Evolutionary conservation across 2,797 vertebrate species (phyloP), one percentile per base, ranked within the genome.

Genomic region (Neosilurus mollespiculum): DNA sequence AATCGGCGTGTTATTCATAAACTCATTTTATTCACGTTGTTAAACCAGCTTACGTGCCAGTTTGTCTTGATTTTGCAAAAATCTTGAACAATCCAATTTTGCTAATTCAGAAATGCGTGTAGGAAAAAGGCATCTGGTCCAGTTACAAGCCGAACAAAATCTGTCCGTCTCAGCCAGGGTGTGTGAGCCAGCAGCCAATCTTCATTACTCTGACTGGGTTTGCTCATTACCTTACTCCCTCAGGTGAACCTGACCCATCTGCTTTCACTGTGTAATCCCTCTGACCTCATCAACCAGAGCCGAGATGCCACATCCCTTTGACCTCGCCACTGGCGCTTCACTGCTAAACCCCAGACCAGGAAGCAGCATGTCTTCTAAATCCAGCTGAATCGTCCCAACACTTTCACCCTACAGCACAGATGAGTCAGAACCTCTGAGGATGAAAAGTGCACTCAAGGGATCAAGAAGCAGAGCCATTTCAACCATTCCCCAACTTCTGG

Each of bases 241-340:
- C 79, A 69, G 79, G 83, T 69, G 80, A 81, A 77, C 72, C 58
- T 67, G 64, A 61, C 79, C 80, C 84, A 85, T 81, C 84, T 85
- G 84, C 80, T 81, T 81, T 66, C 26, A 59, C 79, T 75, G 53
- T 81, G 84, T 77, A 85, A 85, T 81, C 79, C 79, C 66, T 67
- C 49, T 78, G 79, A 81, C 83, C 83, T 81, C 71, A 76, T 76
- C 72, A 76, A 77, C 51, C 70, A 16, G n/a, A 76, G 64, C 62
- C 78, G 81, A 53, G 15, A 49, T 11, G 71, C 83, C 65, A 43
- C 58, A 20, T 81, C 62, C 34, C 61, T 54, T 43, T 64, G 66
- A 81, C 84, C 80, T 71, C 72, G 5, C 70, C 65, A 67, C 59
- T 67, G 66, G 37, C 10, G 4, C 43, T 43, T 70, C 49, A 65